Evolutionary conservation across 1,140 invertebrate genomes (phyloP), one percentile per base, ranked within the genome.

Genomic region (Ostrea edulis): DNA sequence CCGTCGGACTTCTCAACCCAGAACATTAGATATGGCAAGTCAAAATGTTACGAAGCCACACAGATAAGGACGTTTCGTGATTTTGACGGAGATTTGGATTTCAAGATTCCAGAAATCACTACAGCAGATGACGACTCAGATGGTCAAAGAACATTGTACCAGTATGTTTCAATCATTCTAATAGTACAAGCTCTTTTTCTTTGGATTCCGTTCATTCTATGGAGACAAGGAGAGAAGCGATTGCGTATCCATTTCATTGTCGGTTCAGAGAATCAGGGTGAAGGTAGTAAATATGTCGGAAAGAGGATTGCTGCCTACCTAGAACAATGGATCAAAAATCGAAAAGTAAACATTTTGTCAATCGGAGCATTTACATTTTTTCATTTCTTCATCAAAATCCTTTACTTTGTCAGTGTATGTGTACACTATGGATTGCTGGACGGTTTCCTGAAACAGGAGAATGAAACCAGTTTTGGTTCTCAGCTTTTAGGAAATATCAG

Each of bases 321-420:
- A 17, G 8, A 35, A 12, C 25, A 77, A 29, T 77, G 68, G 68
- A 77, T 77, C 8, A 12, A 77, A 11, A 14, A 25, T 14, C 22
- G 22, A 14, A 77, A 35, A 25, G 25, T 77, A 77, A 77, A 77
- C 25, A 77, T 77, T 35, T 25, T 77, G 9, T 77, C 68, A 22
- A 22, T 77, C 29, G 68, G 68, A 29, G 2, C 68, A 35, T 25
- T 77, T 25, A 77, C 68, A 29, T 2, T 77, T 35, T 77, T 77
- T 35, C 68, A 77, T 77, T 77, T 22, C 25, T 77, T 77, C 29
- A 77, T 77, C 14, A 77, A 77, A 77, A 25, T 77, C 12, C 68
- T 77, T 9, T 77, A 77, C 29, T 77, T 77, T 29, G 68, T 35
- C 22, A 77, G 68, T 29, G 68, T 25, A 11, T 25, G 25, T 14